Conservation (phyloP, 2,888 invertebrate genomes). For the Ectemnius continuus region DNA sequence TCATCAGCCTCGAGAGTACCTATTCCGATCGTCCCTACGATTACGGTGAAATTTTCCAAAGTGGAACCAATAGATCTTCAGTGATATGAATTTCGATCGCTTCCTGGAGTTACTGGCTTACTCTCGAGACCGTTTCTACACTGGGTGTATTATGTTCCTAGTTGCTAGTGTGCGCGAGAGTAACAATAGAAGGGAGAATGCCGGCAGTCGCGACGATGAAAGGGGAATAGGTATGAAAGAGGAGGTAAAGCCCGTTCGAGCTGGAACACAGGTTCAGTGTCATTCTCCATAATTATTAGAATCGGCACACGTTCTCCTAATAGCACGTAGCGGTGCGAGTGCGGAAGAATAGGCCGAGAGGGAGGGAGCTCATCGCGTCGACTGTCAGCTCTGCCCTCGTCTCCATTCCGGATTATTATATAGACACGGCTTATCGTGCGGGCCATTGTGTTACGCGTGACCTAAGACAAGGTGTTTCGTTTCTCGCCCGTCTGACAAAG, state of each 20-base stretch:
- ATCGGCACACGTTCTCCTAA: constrained; percentile 15
- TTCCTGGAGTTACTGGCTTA: no score
- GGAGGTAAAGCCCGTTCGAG: neutral
- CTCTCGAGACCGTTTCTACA: no score
- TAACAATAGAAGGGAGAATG: no score
- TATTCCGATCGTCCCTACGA: no score
- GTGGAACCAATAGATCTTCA: no score
- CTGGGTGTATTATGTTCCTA: no score
- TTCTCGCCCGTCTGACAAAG: constrained; percentile 55
- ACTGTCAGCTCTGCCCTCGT: constrained; percentile 34
- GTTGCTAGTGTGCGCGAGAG: no score
- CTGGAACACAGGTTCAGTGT: constrained; percentile 22
- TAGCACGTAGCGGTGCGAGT: neutral
- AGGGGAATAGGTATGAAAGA: no score
- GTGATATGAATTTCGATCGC: no score
- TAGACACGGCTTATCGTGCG: constrained; percentile 38
- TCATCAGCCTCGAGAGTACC: neutral
- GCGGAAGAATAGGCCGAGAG: constrained; percentile 8
- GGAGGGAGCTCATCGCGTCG: neutral
- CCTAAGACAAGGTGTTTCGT: constrained; percentile 67
- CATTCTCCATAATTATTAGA: constrained; percentile 40
- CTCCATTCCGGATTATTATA: constrained; percentile 34
- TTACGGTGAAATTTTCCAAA: no score
- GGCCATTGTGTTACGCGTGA: constrained; percentile 62
- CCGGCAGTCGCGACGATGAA: no score